Base-by-base conservation (phyloP, 2,797 vertebrate genomes). In the Coilia nasus region DNA sequence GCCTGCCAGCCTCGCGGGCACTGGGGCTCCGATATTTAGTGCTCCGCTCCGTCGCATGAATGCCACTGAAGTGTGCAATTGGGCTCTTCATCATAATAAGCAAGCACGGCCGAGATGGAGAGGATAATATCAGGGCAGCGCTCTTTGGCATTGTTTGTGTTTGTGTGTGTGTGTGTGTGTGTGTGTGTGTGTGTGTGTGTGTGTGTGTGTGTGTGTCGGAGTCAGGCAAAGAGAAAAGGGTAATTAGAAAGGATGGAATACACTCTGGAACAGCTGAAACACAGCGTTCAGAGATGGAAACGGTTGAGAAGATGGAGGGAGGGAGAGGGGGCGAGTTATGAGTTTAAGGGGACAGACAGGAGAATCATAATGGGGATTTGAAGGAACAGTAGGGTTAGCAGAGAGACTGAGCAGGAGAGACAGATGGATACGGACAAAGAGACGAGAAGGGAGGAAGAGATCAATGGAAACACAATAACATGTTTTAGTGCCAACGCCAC, bases 41-140 rank as follows among this genome's bases (percentile, higher is more conserved):
- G 25, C 81, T 57, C 81, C 31, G 25, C 0, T 31, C n/a, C n/a
- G n/a, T 19, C 31, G 23, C 50, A 23, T 82, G 91, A 88, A 91
- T 93, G 91, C 92, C 91, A 91, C 90, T 91, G 90, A 92, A 87
- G 88, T 89, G 89, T 88, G 88, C 86, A 85, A 83, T 91, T 91
- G 87, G 89, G 86, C 89, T 91, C 90, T 92, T 89, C 90, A 91
- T 89, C 91, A 92, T 91, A 91, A 93, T 92, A 71, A 71, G 64
- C 28, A 92, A 93, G 89, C 87, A 81, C 90, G 78, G 56, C 86
- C 6, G 81, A 90, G 90, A 91, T 90, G 85, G 89, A 92, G 86
- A 89, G 86, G 47, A 88, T 90, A 89, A 90, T 90, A 91, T 91
- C 14, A 35, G 64, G 64, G 64, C 23, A 71, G 25, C 11, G 25